A percentile compares a stretch with the other conserved stretches of the same genome.
Conservation (phyloP, 1,140 invertebrate genomes). For the Macrobrachium nipponense region DNA sequence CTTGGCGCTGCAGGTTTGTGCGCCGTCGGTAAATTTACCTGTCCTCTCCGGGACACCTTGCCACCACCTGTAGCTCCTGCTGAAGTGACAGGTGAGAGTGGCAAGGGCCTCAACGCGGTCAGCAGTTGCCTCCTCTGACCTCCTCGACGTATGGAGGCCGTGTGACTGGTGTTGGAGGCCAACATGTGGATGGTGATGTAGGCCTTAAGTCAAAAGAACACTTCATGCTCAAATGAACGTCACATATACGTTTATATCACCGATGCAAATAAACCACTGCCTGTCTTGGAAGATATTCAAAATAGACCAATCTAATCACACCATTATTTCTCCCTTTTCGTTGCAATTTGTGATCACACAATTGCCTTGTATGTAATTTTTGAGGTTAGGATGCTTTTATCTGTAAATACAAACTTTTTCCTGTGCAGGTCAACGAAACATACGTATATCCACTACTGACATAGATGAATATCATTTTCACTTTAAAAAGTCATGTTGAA, state of each 20-base stretch:
- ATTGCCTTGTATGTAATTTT: too few species aligned
- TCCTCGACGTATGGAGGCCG: constrained; percentile 48
- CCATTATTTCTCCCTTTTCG: not conserved
- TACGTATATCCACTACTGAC: too few species aligned
- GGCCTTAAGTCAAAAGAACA: not conserved
- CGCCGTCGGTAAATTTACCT: not conserved
- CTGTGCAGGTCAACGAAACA: too few species aligned
- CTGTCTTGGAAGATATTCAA: too few species aligned
- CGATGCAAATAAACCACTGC: not conserved
- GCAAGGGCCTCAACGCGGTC: constrained; percentile 25
- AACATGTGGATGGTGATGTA: constrained; percentile 38
- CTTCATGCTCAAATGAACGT: constrained; percentile 23
- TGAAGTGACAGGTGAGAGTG: not conserved
- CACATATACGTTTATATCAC: not conserved
- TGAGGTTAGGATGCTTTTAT: too few species aligned
- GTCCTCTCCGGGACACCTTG: not conserved
- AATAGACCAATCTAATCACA: too few species aligned
- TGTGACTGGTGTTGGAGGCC: constrained; percentile 22
- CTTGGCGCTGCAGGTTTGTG: too few species aligned
- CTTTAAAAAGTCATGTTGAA: too few species aligned
- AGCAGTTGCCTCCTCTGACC: constrained; percentile 44
- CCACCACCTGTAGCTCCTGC: not conserved
- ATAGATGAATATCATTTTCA: too few species aligned
- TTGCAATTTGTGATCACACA: not conserved
- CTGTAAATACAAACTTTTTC: too few species aligned